Base-by-base conservation (phyloP, 2,797 vertebrate genomes). In the Triplophysa bombifrons region DNA sequence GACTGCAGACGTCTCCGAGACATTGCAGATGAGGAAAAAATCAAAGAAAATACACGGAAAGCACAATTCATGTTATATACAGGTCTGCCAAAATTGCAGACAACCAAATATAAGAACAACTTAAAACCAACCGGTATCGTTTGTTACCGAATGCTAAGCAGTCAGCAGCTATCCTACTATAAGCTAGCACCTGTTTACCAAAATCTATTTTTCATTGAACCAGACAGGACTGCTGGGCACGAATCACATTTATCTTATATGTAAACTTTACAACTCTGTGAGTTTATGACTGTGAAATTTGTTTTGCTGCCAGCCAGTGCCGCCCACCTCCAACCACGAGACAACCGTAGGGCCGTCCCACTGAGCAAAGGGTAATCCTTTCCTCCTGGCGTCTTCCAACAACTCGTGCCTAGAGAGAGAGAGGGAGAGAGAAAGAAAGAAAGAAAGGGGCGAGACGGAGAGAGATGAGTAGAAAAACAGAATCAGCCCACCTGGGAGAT, bases 291-390 rank as follows among this genome's bases (percentile, higher is more conserved):
- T 12, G 4, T 72, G 50, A 11, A 3, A 46, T 77, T 77, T 27
- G 55, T n/a, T 73, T 73, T 25, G 20, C 2, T 12, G 2, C 46
- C 44, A 77, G 38, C 19, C 0, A 72, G 30, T 64, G 50, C 50
- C 71, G 13, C 82, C 75, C 91, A 99, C 97, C 95, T 99, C 97
- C 82, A 99, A 91, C 97, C 97, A 99, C 2, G 97, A 95, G 0
- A 99, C 97, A 2, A 99, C 97, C 0, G 97, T 99, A 9, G 97
- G 97, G 1, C 97, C 97, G 74, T 99, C 97, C 97, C 97, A 99
- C 72, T 98, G 97, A 8, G 97, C 97, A 84, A 99, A 99, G 81
- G 97, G 97, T 87, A 99, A 94, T 69, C 75, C 97, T 90, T 97
- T 98, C 70, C 97, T 96, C 86, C 97, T 93, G 86, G 97, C 97